Base-by-base conservation (phyloP, 2,888 invertebrate genomes). In the Temnothorax unifasciatus region DNA sequence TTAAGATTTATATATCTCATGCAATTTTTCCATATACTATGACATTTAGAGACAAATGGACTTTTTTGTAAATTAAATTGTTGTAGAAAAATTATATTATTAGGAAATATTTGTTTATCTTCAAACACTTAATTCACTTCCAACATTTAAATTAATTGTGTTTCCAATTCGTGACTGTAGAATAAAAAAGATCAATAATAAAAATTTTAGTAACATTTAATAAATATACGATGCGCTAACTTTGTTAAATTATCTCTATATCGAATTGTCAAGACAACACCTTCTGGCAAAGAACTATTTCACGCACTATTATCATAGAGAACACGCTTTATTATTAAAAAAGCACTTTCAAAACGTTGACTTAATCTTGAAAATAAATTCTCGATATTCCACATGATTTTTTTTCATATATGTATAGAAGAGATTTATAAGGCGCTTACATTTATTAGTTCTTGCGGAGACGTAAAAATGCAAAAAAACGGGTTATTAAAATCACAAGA, bases 281-380 rank as follows among this genome's bases (percentile, higher is more conserved):
- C 4, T 29, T 13, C 2, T 41, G 34, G 47, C 6, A 38, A 52
- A 50, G 11, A 75, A 63, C 21, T 64, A 52, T 64, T 64, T 66
- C 11, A 66, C 15, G 29, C 18, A 9, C 54, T 73, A 29, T 47
- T 75, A 61, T 59, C 44, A 44, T 8, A 41, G 15, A 29, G 15
- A 21, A 29, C 13, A 50, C n/a, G 50, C 63, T 47, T 57, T n/a
- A 79, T 54, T 15, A 57, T 15, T 15, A 13, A 29, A 59, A 54
- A 82, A 54, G 50, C 44, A 25, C 44, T 54, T 68, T 66, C 1
- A 41, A 34, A 1, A 47, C 9, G 34, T 68, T 54, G 47, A 59
- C 41, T 59, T 59, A 81, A 81, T 81, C 61, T 34, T 21, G 18
- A 34, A 50, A 64, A 64, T 52, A 75, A 75, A 75, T 47, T 61